Percentiles rank a stretch among this genome's conserved stretches.
phyloP scores from a whole-genome alignment of 2,113 vertebrate species.

The Stigmatopora argus region DNA sequence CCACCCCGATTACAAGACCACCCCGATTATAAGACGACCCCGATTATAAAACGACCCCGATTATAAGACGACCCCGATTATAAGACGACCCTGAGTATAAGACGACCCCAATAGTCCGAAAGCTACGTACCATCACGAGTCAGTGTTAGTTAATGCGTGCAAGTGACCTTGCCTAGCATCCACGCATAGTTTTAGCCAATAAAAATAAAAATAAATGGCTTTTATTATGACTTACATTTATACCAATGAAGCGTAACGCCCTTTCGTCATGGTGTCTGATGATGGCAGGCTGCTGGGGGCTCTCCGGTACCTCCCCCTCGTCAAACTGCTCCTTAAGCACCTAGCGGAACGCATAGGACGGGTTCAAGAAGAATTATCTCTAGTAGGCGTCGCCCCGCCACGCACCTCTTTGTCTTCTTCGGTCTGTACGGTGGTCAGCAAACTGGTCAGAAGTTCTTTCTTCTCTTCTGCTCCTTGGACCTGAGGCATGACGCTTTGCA shows the following conservation, averaged over 20 bases:
- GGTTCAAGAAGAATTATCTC: not conserved
- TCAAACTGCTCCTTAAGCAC: slow-evolving; percentile 42
- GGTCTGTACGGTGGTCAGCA: slow-evolving; percentile 15
- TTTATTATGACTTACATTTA: slow-evolving; percentile 42
- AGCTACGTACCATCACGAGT: too few relatives aligned
- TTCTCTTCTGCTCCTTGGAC: slow-evolving; percentile 57
- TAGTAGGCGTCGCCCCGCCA: not conserved
- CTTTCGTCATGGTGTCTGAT: slow-evolving; percentile 75
- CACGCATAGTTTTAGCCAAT: too few relatives aligned
- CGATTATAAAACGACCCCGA: too few relatives aligned
- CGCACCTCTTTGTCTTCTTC: slow-evolving; percentile 71
- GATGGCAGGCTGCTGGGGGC: slow-evolving; percentile 61
- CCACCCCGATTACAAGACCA: too few relatives aligned
- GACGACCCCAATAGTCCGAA: too few relatives aligned
- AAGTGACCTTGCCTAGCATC: too few relatives aligned
- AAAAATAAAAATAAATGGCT: too few relatives aligned
- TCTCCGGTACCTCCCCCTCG: slow-evolving; percentile 18
- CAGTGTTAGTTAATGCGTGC: too few relatives aligned
- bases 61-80: too few relatives aligned
- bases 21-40: too few relatives aligned
- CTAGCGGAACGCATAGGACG: slow-evolving; percentile 23
- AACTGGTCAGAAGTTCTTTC: slow-evolving; percentile 35
- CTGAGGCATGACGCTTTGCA: slow-evolving; percentile 73
- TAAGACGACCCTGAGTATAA: too few relatives aligned
- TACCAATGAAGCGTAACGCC: slow-evolving; percentile 61